Evolutionary conservation across 2,888 invertebrate species (phyloP).

Genomic region (Heliconius charithonia): DNA sequence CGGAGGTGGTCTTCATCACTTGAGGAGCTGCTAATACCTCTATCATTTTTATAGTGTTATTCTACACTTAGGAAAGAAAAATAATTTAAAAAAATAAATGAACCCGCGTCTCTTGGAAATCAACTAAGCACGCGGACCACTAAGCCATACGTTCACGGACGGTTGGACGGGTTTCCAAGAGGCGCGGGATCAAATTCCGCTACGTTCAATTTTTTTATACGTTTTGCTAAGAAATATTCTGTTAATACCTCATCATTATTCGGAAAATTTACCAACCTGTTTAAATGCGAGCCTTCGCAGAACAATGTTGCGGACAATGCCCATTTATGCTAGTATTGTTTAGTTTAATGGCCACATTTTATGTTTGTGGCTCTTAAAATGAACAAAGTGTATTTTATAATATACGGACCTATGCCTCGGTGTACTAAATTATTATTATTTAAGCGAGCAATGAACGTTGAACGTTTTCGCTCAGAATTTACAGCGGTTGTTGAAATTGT

Average conservation of each 20-base stretch:
- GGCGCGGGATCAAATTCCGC: no score
- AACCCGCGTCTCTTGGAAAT: no score
- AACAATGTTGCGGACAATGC: constrained; percentile 56
- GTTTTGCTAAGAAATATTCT: constrained; percentile 20
- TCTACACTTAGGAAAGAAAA: no score
- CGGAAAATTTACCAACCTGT: constrained; percentile 50
- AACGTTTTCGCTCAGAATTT: constrained; percentile 44
- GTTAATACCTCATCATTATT: constrained; percentile 51
- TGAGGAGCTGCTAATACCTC: constrained; percentile 49
- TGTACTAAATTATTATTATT: constrained; percentile 48
- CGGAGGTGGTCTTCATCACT: constrained; percentile 55
- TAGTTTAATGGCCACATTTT: constrained; percentile 55
- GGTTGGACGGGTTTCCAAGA: no score
- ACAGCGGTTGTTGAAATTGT: constrained; percentile 41
- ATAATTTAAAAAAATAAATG: no score
- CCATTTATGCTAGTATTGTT: constrained; percentile 55
- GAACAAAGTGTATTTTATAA: constrained; percentile 49
- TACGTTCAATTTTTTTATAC: no score
- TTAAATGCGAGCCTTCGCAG: constrained; percentile 45
- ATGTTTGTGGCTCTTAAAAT: constrained; percentile 53
- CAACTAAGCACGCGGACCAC: no score
- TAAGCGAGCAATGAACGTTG: constrained; percentile 45
- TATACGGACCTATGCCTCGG: constrained; percentile 45
- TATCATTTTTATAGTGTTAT: no score
- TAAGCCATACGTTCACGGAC: no score